These are phyloP conservation scores for Melinaea menophilus DNA, from an alignment of 2,888 invertebrate species.

Conservation along the genomic window DNA sequence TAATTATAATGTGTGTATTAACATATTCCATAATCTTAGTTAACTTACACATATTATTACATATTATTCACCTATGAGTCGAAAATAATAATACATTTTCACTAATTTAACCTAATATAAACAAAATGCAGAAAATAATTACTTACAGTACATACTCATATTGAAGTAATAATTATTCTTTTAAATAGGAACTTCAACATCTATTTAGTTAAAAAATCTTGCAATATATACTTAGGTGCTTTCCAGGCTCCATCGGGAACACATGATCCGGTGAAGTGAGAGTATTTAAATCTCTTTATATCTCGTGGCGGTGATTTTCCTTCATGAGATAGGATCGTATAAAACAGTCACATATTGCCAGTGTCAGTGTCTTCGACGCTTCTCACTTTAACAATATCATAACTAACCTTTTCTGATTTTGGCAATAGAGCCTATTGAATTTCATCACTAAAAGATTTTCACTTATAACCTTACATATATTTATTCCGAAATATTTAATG, in stretches of 20 bases:
- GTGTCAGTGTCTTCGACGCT: constrained; percentile 42
- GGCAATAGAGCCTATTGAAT: constrained; percentile 35
- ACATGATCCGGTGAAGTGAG: constrained; percentile 29
- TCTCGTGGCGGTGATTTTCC: constrained; percentile 57
- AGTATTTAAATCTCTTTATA: constrained; percentile 33
- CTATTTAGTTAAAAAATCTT: not conserved
- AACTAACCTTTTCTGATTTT: constrained; percentile 45
- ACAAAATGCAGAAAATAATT: no score
- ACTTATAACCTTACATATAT: constrained; percentile 14
- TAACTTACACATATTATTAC: constrained; percentile 13
- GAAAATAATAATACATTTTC: no score
- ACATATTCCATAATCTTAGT: not conserved
- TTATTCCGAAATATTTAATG: not conserved
- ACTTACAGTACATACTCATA: no score
- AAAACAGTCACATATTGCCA: constrained; percentile 73
- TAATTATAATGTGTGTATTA: not conserved
- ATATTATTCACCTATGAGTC: not conserved
- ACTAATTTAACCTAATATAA: no score
- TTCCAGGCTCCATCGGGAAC: constrained; percentile 5
- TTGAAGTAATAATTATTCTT: no score
- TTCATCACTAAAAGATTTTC: constrained; percentile 34
- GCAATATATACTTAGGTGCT: not conserved
- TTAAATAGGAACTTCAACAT: not conserved
- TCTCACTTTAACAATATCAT: constrained; percentile 67
- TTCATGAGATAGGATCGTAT: constrained; percentile 53